phyloP scores from a whole-genome alignment of 2,888 invertebrate species.

The Malthinus flaveolus region DNA sequence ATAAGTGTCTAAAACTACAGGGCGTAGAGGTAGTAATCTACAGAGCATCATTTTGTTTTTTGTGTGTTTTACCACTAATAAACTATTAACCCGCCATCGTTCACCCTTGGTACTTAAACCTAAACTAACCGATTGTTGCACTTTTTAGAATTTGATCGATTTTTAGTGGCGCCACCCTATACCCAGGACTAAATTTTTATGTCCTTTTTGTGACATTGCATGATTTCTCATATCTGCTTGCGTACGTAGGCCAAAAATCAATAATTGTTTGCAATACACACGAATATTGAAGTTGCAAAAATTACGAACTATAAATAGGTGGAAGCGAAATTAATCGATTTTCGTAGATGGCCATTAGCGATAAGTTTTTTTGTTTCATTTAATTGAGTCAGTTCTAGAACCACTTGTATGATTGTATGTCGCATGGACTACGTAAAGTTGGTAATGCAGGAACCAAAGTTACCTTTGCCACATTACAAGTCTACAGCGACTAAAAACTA shows the following conservation, averaged over 20 bases:
- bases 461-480: too few relatives aligned
- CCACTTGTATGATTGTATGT: too few relatives aligned
- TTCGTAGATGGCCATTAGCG: too few relatives aligned
- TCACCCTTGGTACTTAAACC: slow-evolving; percentile 21
- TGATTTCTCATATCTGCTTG: slow-evolving; percentile 34
- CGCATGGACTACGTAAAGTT: too few relatives aligned
- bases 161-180: slow-evolving; percentile 21
- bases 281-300: not conserved
- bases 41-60: slow-evolving; percentile 51
- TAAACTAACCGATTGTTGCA: slow-evolving; percentile 19
- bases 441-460: too few relatives aligned
- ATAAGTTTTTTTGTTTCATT: too few relatives aligned
- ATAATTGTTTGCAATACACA: slow-evolving; percentile 9
- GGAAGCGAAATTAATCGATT: too few relatives aligned
- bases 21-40: slow-evolving; percentile 51
- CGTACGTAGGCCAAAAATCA: slow-evolving; percentile 1
- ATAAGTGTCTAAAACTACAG: slow-evolving; percentile 48
- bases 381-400: too few relatives aligned
- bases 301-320: too few relatives aligned
- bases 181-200: slow-evolving; percentile 8
- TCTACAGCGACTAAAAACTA: too few relatives aligned
- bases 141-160: slow-evolving; percentile 28
- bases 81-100: not conserved
- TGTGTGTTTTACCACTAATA: not conserved
- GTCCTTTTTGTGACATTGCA: slow-evolving; percentile 49